A percentile compares a stretch with the other conserved stretches of the same genome.
Evolutionary conservation across 2,113 vertebrate genomes (phyloP).

Genomic region (Sebastes fasciatus): DNA sequence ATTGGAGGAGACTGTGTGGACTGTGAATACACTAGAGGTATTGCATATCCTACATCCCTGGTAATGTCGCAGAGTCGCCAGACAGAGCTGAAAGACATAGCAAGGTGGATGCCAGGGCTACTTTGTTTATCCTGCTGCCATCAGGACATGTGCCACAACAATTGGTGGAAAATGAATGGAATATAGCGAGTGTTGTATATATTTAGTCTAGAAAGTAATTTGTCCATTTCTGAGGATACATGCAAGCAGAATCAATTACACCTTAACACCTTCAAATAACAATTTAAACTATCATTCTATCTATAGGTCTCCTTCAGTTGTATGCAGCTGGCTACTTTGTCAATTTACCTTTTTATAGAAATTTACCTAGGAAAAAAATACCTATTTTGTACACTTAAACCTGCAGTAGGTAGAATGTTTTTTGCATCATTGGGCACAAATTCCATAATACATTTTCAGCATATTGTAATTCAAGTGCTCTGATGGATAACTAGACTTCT

Average conservation of each 20-base stretch:
- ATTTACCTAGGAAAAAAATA: too few relatives aligned
- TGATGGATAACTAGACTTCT: too few relatives aligned
- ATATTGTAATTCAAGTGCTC: too few relatives aligned
- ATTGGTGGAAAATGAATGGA: not conserved
- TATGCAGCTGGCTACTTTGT: not conserved
- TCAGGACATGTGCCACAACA: not conserved
- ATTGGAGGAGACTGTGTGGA: not conserved
- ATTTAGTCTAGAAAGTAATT: not conserved
- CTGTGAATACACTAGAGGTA: not conserved
- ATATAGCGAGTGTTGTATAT: not conserved
- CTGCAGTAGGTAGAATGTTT: too few relatives aligned
- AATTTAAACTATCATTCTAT: not conserved
- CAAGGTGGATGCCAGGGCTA: not conserved
- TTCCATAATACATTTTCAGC: too few relatives aligned
- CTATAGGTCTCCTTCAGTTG: not conserved
- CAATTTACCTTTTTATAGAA: too few relatives aligned
- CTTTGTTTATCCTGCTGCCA: not conserved
- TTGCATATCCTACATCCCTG: not conserved
- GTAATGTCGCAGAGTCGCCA: not conserved
- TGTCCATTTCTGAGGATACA: not conserved
- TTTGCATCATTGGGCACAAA: too few relatives aligned
- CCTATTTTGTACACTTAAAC: too few relatives aligned
- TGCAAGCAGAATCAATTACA: not conserved
- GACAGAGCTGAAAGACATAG: not conserved
- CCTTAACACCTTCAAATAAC: not conserved